Evolutionary conservation across 2,888 invertebrate genomes (phyloP).

Genomic region (Drosophila melanosoma): DNA sequence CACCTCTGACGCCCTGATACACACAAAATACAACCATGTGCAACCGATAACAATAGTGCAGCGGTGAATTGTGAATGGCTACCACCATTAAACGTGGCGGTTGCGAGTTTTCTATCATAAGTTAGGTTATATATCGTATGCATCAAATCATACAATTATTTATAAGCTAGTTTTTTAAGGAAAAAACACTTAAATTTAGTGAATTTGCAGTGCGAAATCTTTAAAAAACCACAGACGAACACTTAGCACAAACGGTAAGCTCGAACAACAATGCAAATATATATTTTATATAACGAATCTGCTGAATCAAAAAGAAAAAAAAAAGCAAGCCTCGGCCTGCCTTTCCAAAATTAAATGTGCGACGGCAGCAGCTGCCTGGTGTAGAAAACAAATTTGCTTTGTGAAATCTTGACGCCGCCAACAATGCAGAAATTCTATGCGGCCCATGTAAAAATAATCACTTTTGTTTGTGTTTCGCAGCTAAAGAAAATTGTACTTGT

Average conservation of each 20-base stretch:
- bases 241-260: conserved; percentile 85
- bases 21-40: conserved; percentile 44
- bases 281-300: conserved; percentile 75
- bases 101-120: conserved; percentile 84
- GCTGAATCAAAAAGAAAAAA: conserved; percentile 53
- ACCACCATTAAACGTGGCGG: conserved; percentile 79
- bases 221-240: conserved; percentile 83
- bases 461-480: conserved; percentile 19
- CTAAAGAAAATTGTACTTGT: conserved; percentile 13
- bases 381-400: conserved; percentile 44
- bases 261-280: conserved; percentile 57
- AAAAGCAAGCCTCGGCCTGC: conserved; percentile 57
- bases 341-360: conserved; percentile 70
- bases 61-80: conserved; percentile 58
- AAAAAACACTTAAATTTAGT: conserved; percentile 85
- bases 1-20: conserved; percentile 14
- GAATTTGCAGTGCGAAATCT: conserved; percentile 85
- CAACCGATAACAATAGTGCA: conserved; percentile 38
- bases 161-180: conserved; percentile 85
- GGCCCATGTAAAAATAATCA: neutral
- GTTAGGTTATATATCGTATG: conserved; percentile 85
- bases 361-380: conserved; percentile 71
- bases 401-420: conserved; percentile 35
- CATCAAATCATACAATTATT: conserved; percentile 85
- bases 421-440: conserved; percentile 5